Conservation (phyloP, 2,113 vertebrate genomes). For the Anhinga rufa region DNA sequence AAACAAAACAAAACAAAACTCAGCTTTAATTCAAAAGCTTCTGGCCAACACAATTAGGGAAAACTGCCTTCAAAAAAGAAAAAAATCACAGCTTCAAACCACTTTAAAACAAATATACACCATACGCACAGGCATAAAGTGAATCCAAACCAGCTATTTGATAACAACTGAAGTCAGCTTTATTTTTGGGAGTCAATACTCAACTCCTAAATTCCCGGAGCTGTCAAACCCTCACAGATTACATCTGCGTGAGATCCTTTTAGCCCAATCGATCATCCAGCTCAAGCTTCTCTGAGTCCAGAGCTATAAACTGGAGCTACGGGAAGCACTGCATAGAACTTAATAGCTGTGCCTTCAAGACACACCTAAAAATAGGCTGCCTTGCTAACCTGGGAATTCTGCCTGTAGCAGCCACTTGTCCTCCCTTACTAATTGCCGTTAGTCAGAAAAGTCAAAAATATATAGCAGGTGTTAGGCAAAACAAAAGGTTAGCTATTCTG, state of each 20-base stretch:
- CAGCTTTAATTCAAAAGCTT: neutral
- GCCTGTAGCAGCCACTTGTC: slow-evolving; percentile 13
- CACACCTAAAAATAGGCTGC: slow-evolving; percentile 35
- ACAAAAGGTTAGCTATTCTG: neutral
- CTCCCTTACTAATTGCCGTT: slow-evolving; percentile 16
- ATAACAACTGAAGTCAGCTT: neutral
- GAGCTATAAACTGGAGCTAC: neutral
- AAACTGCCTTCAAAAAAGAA: neutral
- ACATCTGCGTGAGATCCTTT: neutral
- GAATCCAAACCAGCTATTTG: neutral
- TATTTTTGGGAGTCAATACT: neutral
- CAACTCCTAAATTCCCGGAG: neutral
- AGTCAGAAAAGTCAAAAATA: slow-evolving; percentile 37
- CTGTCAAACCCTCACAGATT: neutral
- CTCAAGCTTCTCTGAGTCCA: neutral
- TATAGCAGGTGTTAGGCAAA: neutral
- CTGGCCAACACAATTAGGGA: neutral
- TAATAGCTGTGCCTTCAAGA: neutral
- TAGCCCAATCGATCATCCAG: neutral
- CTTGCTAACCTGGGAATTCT: slow-evolving; percentile 34
- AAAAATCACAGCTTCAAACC: neutral
- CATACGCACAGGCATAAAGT: neutral
- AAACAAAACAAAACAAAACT: no score
- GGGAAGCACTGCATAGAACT: neutral
- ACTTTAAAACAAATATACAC: neutral